Evolutionary conservation across 2,888 invertebrate species (phyloP), one percentile per base, ranked within the genome.

Genomic region (Clitarchus hookeri): DNA sequence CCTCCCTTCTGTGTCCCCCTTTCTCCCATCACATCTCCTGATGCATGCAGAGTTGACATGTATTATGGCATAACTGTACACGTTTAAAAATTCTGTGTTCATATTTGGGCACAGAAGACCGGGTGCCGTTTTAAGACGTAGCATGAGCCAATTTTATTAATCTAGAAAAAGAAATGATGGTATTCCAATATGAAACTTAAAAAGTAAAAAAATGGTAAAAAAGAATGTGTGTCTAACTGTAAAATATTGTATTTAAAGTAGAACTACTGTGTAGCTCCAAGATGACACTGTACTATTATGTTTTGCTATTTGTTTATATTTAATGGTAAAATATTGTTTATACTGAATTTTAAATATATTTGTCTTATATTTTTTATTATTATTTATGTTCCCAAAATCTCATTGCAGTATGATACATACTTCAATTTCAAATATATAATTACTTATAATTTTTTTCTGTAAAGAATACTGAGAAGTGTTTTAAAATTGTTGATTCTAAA

Each of bases 161-260:
- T 65, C 65, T 65, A 65, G 65, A 65, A 36, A 36, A 36, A 23
- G 65, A 65, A 23, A 65, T 65, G 8, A 65, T 65, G 65, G 65
- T 65, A 65, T 65, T 65, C 65, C 65, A 65, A 16, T 65, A n/a
- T 23, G 65, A 65, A 65, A 65, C 65, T 65, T 23, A 53, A 53
- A 53, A 53, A 53, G 1, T 48, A 23, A 65, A 65, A 65, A 65
- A 65, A 65, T 16, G 19, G 19, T 65, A 65, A 65, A 65, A 36
- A 65, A 65, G 65, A 65, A 82, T 91, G 91, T 91, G 91, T 91
- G 91, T 91, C 91, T 91, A 91, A 90, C 91, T 91, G 91, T 91
- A 91, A 91, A 91, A 91, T 91, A 91, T 91, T 91, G 91, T 91
- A 91, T 91, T 91, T 91, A 91, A 90, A 86, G 87, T 88, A 88